Conservation (phyloP, 2,888 invertebrate species). For the Lithophane socia region DNA sequence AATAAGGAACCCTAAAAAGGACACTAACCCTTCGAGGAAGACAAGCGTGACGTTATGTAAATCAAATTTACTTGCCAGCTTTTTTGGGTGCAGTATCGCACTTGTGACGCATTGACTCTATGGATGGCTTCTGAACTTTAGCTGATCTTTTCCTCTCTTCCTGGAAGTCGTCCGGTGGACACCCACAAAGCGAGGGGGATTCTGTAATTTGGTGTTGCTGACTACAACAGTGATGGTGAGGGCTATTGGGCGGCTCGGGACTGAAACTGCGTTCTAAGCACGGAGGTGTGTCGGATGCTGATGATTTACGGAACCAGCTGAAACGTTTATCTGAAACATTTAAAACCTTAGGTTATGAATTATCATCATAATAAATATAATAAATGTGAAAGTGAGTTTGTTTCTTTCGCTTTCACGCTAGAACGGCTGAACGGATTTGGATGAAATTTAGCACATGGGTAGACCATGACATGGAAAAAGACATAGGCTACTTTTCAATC, state of each 20-base stretch:
- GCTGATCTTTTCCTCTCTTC: background rate
- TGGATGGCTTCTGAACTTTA: background rate
- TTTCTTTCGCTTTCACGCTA: too few species aligned
- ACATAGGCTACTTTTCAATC: too few species aligned
- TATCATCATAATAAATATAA: too few species aligned
- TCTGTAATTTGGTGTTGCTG: background rate
- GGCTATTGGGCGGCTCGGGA: background rate
- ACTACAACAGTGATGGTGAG: background rate
- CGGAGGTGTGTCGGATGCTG: background rate
- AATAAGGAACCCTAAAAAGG: too few species aligned
- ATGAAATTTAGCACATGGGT: too few species aligned
- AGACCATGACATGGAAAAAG: too few species aligned
- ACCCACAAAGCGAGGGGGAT: background rate
- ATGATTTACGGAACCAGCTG: background rate
- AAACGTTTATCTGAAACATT: slow-evolving; percentile 11
- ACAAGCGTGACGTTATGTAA: too few species aligned
- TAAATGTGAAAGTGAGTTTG: too few species aligned
- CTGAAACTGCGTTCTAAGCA: background rate
- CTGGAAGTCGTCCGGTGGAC: background rate
- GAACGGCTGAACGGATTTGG: too few species aligned
- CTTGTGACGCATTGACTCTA: too few species aligned
- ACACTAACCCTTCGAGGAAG: too few species aligned
- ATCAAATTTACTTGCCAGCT: background rate
- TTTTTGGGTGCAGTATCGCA: background rate
- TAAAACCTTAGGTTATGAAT: too few species aligned